These are phyloP conservation scores for Allacma fusca DNA, from an alignment of 2,888 invertebrate species.

Conservation along the genomic window DNA sequence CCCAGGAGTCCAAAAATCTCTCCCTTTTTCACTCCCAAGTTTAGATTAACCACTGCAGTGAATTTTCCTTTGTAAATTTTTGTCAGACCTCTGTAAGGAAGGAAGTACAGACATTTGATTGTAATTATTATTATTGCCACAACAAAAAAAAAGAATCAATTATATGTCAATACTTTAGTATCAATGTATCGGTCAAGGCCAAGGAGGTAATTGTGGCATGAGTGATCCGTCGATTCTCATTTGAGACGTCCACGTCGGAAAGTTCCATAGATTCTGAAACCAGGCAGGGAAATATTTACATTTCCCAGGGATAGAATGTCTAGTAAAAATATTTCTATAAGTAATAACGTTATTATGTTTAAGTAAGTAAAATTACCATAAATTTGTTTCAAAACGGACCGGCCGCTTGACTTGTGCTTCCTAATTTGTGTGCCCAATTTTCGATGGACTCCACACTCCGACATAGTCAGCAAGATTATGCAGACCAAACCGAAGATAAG, in stretches of 20 bases:
- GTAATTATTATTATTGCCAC: slow-evolving; percentile 67
- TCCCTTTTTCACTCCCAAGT: slow-evolving; percentile 72
- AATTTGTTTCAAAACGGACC: not conserved
- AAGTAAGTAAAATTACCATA: not conserved
- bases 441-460: not conserved
- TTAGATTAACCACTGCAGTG: slow-evolving; percentile 80
- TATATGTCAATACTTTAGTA: slow-evolving; percentile 3
- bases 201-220: not conserved
- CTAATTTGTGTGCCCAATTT: too few species aligned
- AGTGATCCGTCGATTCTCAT: slow-evolving; percentile 9
- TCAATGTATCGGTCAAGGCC: slow-evolving; percentile 7
- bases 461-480: not conserved
- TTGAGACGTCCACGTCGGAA: not conserved
- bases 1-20: slow-evolving; percentile 85
- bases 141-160: slow-evolving; percentile 62
- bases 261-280: slow-evolving; percentile 62
- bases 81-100: slow-evolving; percentile 74
- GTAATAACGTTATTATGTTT: too few species aligned
- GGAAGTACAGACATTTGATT: slow-evolving; percentile 70
- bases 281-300: slow-evolving; percentile 66
- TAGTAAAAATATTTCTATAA: too few species aligned
- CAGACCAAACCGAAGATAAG: slow-evolving; percentile 64
- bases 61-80: slow-evolving; percentile 78
- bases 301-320: slow-evolving; percentile 57
- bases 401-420: too few species aligned